Base-by-base conservation (phyloP, 2,113 vertebrate species). In the Morone chrysops region DNA sequence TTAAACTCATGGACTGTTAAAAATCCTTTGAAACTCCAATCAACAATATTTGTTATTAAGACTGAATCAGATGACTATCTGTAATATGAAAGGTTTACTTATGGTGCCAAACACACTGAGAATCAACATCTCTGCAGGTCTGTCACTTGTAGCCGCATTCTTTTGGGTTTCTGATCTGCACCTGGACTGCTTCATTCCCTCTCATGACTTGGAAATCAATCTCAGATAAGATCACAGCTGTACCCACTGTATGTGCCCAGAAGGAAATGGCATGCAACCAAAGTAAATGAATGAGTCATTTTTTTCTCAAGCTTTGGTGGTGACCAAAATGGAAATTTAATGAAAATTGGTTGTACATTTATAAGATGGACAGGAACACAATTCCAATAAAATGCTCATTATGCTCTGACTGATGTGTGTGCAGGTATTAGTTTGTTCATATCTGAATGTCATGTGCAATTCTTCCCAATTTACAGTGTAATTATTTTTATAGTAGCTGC, bases 181-280 rank as follows among this genome's bases (percentile, higher is more conserved):
- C 22, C 51, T 56, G 69, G 20, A 25, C 51, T 70, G 5, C 67
- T 65, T n/a, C 16, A 3, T 76, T 22, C 1, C 22, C 10, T 11
- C 25, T 56, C n/a, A 31, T 54, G 47, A 54, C 36, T 63, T 38
- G 18, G 1, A 31, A 77, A 68, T 48, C 47, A 47, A 38, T 57
- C 50, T 57, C 60, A 63, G 60, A 66, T 65, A 65, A 80, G 25
- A 70, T 70, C 53, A 25, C 45, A 40, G 18, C 31, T 31, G 31
- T 48, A 4, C 11, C 31, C 31, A 31, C 31, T 31, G 16, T 57
- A 38, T 45, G 22, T 53, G 36, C 20, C 54, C 38, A 16, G 54
- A 47, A 75, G 36, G 31, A 78, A 50, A 60, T 78, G 36, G n/a
- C 36, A 43, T 43, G 31, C 56, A 31, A 79, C 47, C 36, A 43